Conservation (phyloP, 2,113 vertebrate species). For the Megaleporinus macrocephalus region DNA sequence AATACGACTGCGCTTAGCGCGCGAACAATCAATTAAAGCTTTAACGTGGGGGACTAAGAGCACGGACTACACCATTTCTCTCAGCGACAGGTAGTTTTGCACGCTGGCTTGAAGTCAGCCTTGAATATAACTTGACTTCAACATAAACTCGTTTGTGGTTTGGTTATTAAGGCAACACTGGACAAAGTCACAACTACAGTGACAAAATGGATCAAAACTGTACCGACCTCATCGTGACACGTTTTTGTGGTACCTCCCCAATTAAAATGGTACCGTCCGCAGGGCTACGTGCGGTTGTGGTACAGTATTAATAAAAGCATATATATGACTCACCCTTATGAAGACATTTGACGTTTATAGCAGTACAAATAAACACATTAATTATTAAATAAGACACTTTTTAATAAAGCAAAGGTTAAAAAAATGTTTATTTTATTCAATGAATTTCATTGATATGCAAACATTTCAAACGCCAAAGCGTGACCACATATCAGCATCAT, state of each 20-base stretch:
- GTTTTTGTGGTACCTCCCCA: neutral
- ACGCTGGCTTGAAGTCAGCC: neutral
- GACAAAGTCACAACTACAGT: too few species aligned
- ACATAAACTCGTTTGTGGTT: neutral
- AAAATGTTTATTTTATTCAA: slow-evolving; percentile 40
- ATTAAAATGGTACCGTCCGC: slow-evolving; percentile 33
- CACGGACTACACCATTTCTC: slow-evolving; percentile 22
- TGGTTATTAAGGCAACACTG: neutral
- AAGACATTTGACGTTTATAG: too few species aligned
- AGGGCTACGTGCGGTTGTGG: too few species aligned
- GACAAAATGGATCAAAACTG: neutral
- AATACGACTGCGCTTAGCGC: too few species aligned
- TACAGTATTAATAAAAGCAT: too few species aligned
- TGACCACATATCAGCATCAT: neutral
- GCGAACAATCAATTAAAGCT: too few species aligned
- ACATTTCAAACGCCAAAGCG: slow-evolving; percentile 35
- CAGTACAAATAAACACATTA: too few species aligned
- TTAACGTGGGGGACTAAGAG: neutral
- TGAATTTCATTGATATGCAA: slow-evolving; percentile 54
- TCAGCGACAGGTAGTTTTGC: neutral
- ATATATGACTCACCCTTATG: too few species aligned
- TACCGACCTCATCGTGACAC: neutral
- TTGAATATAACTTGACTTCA: too few species aligned
- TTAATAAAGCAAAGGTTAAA: neutral
- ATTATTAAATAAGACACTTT: neutral